Evolutionary conservation across 2,113 vertebrate genomes (phyloP).

Genomic region (Paedocypris sp.): DNA sequence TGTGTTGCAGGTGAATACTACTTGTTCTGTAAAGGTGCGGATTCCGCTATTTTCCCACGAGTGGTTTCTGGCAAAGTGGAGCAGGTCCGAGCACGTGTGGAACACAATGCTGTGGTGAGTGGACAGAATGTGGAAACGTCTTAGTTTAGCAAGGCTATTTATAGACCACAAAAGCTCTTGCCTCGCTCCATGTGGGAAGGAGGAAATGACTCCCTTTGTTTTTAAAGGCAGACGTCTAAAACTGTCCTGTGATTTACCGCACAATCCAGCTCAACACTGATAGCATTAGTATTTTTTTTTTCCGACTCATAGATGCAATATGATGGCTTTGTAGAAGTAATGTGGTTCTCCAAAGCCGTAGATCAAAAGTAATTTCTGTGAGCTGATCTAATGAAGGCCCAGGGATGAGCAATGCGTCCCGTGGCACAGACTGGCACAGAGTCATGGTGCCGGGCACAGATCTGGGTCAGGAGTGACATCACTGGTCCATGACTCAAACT

Average conservation of each 20-base stretch:
- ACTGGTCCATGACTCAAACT: conserved; percentile 23
- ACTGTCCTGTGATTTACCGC: neutral
- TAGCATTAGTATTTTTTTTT: neutral
- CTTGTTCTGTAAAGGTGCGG: conserved; percentile 94
- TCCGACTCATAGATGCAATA: too few relatives aligned
- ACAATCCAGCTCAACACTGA: neutral
- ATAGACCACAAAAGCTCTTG: neutral
- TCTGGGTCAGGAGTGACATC: conserved; percentile 18
- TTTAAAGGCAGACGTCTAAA: too few relatives aligned
- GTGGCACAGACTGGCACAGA: neutral
- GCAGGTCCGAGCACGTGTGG: conserved; percentile 76
- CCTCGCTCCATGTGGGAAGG: neutral
- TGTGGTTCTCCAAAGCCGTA: neutral
- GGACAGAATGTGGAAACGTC: neutral
- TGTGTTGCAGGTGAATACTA: conserved; percentile 73
- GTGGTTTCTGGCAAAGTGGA: conserved; percentile 88
- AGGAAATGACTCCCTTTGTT: neutral
- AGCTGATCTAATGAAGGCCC: neutral
- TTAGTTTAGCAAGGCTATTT: conserved; percentile 26
- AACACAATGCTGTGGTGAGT: conserved; percentile 95
- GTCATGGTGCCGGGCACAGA: neutral
- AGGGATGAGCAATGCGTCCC: neutral
- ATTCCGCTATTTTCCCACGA: conserved; percentile 91
- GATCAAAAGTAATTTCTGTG: neutral
- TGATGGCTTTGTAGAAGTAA: neutral